A percentile compares a stretch with the other conserved stretches of the same genome.
Conservation (phyloP, 35 echinoderm and acorn worm species). For the Apostichopus parvimensis region DNA sequence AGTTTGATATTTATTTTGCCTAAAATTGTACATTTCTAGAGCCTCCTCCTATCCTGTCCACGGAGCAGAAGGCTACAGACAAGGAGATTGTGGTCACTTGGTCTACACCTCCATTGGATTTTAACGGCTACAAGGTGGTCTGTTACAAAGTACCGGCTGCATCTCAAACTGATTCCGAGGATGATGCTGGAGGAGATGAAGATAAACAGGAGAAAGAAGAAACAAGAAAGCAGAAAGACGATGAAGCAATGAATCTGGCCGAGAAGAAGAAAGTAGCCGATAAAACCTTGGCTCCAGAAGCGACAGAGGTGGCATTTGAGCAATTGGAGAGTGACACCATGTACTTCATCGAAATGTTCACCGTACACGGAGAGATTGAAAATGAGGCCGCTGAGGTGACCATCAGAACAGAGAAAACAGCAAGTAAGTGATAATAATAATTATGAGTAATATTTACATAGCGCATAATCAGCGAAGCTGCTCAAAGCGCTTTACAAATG, state of each 20-base stretch:
- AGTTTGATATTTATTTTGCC: too few relatives aligned
- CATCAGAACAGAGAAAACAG: neutral
- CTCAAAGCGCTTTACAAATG: too few relatives aligned
- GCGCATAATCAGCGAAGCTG: too few relatives aligned
- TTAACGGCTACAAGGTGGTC: constrained; percentile 14
- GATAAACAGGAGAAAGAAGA: neutral
- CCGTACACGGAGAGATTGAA: constrained; percentile 3
- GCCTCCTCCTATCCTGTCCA: constrained; percentile 14
- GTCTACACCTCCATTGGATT: constrained; percentile 29
- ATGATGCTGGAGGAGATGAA: neutral
- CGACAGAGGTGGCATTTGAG: neutral
- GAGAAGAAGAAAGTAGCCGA: neutral
- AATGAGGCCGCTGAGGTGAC: constrained; percentile 27
- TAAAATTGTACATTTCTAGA: neutral
- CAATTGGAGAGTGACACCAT: constrained; percentile 19
- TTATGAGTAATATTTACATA: too few relatives aligned
- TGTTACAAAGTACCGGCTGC: constrained; percentile 15
- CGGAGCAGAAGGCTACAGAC: neutral
- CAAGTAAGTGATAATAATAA: neutral
- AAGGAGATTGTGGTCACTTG: constrained; percentile 31
- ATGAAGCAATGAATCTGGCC: neutral
- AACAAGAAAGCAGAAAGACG: neutral
- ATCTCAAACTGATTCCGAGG: neutral
- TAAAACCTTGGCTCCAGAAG: neutral
- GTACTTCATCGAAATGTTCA: constrained; percentile 21